Percentiles rank a stretch among this genome's conserved stretches.
Evolutionary conservation across 2,888 invertebrate species (phyloP).

Genomic region (Acrocyrtus sp.): DNA sequence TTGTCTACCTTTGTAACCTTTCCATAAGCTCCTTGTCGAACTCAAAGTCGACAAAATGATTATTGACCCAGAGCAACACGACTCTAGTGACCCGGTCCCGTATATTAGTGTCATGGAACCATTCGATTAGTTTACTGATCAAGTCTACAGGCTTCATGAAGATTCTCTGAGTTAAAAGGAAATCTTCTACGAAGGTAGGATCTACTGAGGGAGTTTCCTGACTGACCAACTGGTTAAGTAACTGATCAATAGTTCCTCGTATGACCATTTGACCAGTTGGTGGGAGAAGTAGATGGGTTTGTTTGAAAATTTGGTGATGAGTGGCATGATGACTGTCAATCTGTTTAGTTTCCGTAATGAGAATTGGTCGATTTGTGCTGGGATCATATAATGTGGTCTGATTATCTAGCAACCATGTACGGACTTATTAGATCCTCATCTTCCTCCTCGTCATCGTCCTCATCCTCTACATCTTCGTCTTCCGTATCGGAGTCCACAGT

Average conservation of each 20-base stretch:
- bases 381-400: conserved; percentile 52
- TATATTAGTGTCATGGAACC: conserved; percentile 79
- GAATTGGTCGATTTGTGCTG: conserved; percentile 43
- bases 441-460: conserved; percentile 31
- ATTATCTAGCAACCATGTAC: conserved; percentile 52
- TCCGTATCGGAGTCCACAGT: conserved; percentile 96
- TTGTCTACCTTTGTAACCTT: conserved; percentile 77
- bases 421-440: conserved; percentile 24
- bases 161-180: conserved; percentile 94
- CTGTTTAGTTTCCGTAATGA: conserved; percentile 56
- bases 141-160: conserved; percentile 73
- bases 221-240: conserved; percentile 90
- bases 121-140: conserved; percentile 49
- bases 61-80: conserved; percentile 98
- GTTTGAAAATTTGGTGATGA: conserved; percentile 11
- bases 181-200: conserved; percentile 99
- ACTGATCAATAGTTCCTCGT: conserved; percentile 83
- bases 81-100: conserved; percentile 93
- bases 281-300: conserved; percentile 13
- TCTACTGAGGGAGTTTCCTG: conserved; percentile 92
- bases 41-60: conserved; percentile 98
- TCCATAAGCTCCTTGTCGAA: conserved; percentile 72
- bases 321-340: conserved; percentile 31
- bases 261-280: conserved; percentile 56
- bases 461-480: conserved; percentile 81